Base-by-base conservation (phyloP, 2,113 vertebrate genomes). In the Psilopogon haemacephalus region DNA sequence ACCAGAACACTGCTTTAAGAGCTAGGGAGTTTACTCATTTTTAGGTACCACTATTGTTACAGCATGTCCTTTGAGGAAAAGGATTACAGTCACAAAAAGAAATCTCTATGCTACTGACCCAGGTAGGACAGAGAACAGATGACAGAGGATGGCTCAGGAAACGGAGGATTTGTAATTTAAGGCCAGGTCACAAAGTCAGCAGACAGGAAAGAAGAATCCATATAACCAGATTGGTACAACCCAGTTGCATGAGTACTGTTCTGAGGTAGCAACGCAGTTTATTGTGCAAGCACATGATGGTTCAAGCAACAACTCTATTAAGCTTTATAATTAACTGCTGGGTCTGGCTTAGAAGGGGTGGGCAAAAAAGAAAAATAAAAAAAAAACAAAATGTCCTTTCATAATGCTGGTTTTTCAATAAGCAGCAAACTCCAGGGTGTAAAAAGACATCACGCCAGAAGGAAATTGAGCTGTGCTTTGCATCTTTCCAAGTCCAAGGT, bases 401-500 rank as follows among this genome's bases (percentile, higher is more conserved):
- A 30, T 84, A 93, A 95, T 14, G 46, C 44, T 75, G 37, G 42
- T 83, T 95, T 95, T 95, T 95, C 83, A 68, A 68, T 78, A 95
- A 93, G 76, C 56, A 85, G 88, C 35, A 42, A 91, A 81, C 86
- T 69, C 42, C 76, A 70, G 90, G 87, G 80, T 86, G 89, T 85
- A 84, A 88, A 70, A 65, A 71, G 44, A 60, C 10, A 71, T 71
- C 71, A 35, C 71, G 71, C n/a, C 60, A 69, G 77, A 67, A 76
- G 19, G 35, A 40, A 87, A 83, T 2, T 69, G 52, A 86, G 69
- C 54, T 78, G 33, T 37, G 71, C 68, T 95, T 81, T 92, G 58
- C 73, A 70, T 84, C 78, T 94, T 89, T 78, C 73, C 14, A 46
- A 95, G 72, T 50, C 37, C 56, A 90, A 91, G 46, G 11, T 42